Percentiles rank a stretch among this genome's conserved stretches.
Evolutionary conservation across 2,113 vertebrate genomes (phyloP).

Genomic region (Oncorhynchus masou): DNA sequence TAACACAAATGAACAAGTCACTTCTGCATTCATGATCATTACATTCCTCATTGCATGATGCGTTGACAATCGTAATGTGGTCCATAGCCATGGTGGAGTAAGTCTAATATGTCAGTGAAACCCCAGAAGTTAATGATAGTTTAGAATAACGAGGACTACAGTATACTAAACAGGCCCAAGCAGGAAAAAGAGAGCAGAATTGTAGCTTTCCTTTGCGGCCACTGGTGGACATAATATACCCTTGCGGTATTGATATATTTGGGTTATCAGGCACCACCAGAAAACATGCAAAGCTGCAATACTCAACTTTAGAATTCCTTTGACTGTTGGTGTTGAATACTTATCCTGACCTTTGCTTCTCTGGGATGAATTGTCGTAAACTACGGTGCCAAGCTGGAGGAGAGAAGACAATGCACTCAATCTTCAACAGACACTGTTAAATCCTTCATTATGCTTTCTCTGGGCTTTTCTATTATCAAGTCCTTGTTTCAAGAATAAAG

Average conservation of each 20-base stretch:
- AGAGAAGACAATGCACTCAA: constrained; percentile 12
- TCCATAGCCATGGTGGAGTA: background rate
- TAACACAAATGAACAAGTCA: background rate
- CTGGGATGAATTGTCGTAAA: background rate
- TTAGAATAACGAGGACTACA: background rate
- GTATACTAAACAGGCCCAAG: background rate
- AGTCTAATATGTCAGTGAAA: background rate
- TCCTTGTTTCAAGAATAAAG: constrained; percentile 22
- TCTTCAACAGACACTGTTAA: constrained; percentile 19
- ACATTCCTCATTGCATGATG: background rate
- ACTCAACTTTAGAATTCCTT: constrained; percentile 11
- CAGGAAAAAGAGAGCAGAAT: background rate
- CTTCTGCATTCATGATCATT: background rate
- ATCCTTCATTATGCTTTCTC: constrained; percentile 21
- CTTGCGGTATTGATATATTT: background rate
- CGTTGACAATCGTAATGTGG: background rate
- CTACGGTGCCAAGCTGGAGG: constrained; percentile 15
- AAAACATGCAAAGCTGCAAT: constrained; percentile 17
- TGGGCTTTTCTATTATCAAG: constrained; percentile 18
- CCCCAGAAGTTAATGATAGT: background rate
- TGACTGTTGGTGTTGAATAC: constrained; percentile 1
- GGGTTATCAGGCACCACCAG: constrained; percentile 28
- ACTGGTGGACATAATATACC: background rate
- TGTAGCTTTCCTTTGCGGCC: background rate
- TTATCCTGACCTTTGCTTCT: constrained; percentile 1